Percentiles rank a stretch among this genome's conserved stretches.
Conservation (phyloP, 2,888 invertebrate genomes). For the Pseudococcus viburni region DNA sequence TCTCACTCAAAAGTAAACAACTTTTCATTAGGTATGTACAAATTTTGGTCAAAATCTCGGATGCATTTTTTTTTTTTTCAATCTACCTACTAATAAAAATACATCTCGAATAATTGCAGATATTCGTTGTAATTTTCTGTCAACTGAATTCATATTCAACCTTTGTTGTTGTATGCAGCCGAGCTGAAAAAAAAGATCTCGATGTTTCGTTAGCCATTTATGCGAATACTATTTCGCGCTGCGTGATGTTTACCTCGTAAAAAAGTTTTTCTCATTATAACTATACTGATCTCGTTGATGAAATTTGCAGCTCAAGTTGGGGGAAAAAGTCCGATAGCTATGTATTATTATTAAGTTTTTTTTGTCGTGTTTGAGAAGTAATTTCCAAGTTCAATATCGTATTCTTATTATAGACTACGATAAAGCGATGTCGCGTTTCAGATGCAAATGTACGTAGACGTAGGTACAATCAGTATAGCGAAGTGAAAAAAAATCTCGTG, state of each 20-base stretch:
- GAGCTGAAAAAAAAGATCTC: too few species aligned
- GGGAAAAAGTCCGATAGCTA: background rate
- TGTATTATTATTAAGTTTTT: conserved; percentile 16
- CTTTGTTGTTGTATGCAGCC: too few species aligned
- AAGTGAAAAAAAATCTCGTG: background rate
- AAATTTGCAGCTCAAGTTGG: background rate
- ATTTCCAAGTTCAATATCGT: conserved; percentile 42
- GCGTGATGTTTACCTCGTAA: background rate
- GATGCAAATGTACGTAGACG: background rate
- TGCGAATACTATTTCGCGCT: background rate
- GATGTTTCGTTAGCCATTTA: too few species aligned
- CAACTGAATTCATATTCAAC: too few species aligned
- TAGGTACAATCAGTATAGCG: background rate
- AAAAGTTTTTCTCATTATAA: conserved; percentile 40
- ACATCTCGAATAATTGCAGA: too few species aligned
- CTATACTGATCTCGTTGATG: background rate
- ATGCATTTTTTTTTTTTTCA: too few species aligned
- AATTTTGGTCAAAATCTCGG: too few species aligned
- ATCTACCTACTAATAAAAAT: too few species aligned
- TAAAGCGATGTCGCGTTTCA: background rate
- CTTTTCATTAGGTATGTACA: too few species aligned
- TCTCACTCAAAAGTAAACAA: too few species aligned
- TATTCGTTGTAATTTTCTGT: too few species aligned
- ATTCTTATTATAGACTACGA: conserved; percentile 5
- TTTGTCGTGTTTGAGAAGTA: conserved; percentile 12